Evolutionary conservation across 2,797 vertebrate genomes (phyloP).

Genomic region (Phrynocephalus vlangalii): DNA sequence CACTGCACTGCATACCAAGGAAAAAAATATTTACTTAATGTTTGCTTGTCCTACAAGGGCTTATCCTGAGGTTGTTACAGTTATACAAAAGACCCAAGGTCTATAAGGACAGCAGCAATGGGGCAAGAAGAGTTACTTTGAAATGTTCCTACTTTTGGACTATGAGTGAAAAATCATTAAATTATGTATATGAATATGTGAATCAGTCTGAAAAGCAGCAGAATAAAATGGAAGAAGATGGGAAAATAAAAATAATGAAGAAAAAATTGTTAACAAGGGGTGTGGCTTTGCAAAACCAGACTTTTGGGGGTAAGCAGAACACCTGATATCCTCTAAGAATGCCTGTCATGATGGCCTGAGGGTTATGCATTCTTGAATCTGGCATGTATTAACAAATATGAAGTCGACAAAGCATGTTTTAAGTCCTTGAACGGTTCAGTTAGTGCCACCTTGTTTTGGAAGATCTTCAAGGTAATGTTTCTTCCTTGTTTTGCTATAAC

Average conservation of each 20-base stretch:
- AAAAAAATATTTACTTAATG: too few relatives aligned
- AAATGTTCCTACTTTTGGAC: too few relatives aligned
- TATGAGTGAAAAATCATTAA: neutral
- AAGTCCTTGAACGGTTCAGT: accelerated
- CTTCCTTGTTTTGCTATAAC: too few relatives aligned
- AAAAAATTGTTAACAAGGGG: neutral
- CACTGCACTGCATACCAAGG: too few relatives aligned
- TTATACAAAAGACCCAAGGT: too few relatives aligned
- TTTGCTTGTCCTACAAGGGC: too few relatives aligned
- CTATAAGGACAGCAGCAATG: too few relatives aligned
- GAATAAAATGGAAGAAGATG: neutral
- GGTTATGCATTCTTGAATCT: neutral
- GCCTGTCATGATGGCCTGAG: neutral
- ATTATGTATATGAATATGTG: neutral
- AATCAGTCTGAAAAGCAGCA: neutral
- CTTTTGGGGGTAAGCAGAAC: neutral
- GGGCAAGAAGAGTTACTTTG: too few relatives aligned
- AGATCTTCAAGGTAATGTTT: conserved; percentile 14
- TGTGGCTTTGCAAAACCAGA: neutral
- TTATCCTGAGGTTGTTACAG: neutral
- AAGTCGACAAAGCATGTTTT: accelerated
- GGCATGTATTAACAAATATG: neutral
- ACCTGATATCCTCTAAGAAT: neutral
- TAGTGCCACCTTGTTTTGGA: neutral
- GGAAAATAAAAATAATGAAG: neutral